Percentiles rank a stretch among this genome's conserved stretches.
These are phyloP conservation scores for Cenopis cana DNA, from an alignment of 2,888 invertebrate genomes.

Conservation along the genomic window DNA sequence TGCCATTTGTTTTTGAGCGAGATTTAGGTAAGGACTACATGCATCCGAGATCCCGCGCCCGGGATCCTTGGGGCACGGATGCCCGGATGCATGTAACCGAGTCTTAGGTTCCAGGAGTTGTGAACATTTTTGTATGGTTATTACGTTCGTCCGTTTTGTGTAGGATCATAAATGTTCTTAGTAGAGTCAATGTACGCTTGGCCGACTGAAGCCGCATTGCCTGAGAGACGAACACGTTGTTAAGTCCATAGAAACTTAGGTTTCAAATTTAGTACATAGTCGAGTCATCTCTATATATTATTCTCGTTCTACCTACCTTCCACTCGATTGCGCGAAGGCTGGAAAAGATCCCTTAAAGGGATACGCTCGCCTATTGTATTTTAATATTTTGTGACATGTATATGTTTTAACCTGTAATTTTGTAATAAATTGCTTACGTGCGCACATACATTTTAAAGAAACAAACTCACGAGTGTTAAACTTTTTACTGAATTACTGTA, in stretches of 20 bases:
- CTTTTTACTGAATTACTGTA: too few relatives aligned
- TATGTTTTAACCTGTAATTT: too few relatives aligned
- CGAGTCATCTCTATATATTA: too few relatives aligned
- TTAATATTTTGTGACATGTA: too few relatives aligned
- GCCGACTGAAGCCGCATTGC: constrained; percentile 59
- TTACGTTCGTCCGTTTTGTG: constrained; percentile 56
- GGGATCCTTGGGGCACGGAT: too few relatives aligned
- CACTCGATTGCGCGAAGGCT: too few relatives aligned
- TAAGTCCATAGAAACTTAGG: constrained; percentile 2
- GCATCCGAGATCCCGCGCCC: background rate
- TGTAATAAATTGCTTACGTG: too few relatives aligned
- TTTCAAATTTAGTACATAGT: background rate
- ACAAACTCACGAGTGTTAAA: too few relatives aligned
- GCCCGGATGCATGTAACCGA: background rate
- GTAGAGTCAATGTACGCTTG: constrained; percentile 84
- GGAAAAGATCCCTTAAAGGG: too few relatives aligned
- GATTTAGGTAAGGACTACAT: constrained; percentile 52
- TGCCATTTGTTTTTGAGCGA: constrained; percentile 75
- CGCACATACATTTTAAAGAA: too few relatives aligned
- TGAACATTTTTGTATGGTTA: constrained; percentile 47
- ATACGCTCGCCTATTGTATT: too few relatives aligned
- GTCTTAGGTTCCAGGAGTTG: constrained; percentile 62
- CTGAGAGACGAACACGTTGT: constrained; percentile 46
- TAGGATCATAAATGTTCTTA: constrained; percentile 80
- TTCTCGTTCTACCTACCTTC: too few relatives aligned